Evolutionary conservation across 2,113 vertebrate genomes (phyloP).

Genomic region (Neofelis nebulosa): DNA sequence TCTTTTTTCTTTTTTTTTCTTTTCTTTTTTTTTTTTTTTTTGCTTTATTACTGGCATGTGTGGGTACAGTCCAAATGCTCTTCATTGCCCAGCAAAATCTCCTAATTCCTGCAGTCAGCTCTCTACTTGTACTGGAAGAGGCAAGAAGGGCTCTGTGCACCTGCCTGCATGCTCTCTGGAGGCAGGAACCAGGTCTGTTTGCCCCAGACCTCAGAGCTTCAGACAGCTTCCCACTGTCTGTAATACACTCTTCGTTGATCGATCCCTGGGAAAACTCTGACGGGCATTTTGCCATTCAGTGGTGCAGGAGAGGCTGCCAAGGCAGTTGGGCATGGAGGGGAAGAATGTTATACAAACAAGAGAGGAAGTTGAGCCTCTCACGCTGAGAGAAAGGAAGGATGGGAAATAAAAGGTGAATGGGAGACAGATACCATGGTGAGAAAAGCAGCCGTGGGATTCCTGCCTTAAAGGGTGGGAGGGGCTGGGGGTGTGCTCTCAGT

Average conservation of each 20-base stretch:
- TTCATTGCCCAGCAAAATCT: background rate
- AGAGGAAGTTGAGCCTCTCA: background rate
- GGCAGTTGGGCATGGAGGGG: background rate
- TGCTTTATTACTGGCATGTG: background rate
- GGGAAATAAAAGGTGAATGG: background rate
- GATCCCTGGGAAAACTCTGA: background rate
- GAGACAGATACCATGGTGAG: background rate
- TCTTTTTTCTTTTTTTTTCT: rapidly evolving
- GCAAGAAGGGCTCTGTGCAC: background rate
- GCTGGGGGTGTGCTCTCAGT: too few species aligned
- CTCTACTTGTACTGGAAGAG: background rate
- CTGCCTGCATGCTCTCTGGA: rapidly evolving
- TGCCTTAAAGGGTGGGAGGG: background rate
- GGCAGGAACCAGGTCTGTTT: background rate
- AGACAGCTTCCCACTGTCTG: background rate
- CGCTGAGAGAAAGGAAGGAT: background rate
- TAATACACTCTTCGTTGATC: background rate
- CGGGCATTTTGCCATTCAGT: background rate
- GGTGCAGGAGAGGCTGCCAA: background rate
- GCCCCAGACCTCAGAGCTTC: background rate
- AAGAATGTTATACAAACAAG: background rate
- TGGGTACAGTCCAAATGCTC: background rate
- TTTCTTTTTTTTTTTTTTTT: too few species aligned
- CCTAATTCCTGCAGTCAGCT: background rate
- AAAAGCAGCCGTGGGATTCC: background rate